Base-by-base conservation (phyloP, 2,113 vertebrate genomes). In the Alaudala cheleensis region DNA sequence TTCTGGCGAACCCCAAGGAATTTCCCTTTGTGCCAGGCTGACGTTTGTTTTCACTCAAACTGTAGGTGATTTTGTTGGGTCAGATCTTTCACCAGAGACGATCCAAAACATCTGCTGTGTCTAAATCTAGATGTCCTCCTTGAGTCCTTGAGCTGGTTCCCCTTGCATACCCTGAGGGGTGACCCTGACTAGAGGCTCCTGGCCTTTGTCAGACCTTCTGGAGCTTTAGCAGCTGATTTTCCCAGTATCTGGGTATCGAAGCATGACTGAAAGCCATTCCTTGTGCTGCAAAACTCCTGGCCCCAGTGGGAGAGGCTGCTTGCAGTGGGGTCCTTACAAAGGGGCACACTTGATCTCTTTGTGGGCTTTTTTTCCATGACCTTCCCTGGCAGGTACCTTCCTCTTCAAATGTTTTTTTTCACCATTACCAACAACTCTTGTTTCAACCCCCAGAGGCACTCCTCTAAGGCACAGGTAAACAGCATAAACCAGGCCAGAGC, bases 131-230 rank as follows among this genome's bases (percentile, higher is more conserved):
- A 34, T 64, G 15, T 72, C n/a, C 19, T 65, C 14, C 47, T 87
- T 4, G 6, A n/a, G 16, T 73, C 19, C 47, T 39, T 1, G 5
- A 76, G 23, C 40, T 77, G 54, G 58, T 56, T 54, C 51, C 19
- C 12, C 5, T 44, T 65, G 33, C 54, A 14, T 1, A 1, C 5
- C 12, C n/a, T 3, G 0, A 81, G 25, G 47, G 9, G 4, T n/a
- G 79, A 58, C 47, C 4, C 3, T 15, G n/a, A 18, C 18, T 60
- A 33, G 37, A 45, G 13, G 10, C 9, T 84, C 16, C 22, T 62
- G 49, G 37, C 18, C 47, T 71, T 39, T 42, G 47, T 61, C 76
- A 86, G 61, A 66, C 26, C 31, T 15, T 74, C 26, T 85, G 71
- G 79, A 88, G 28, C 42, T 74, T 62, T 34, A 28, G 25, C 61